These are phyloP conservation scores for Nesoenas mayeri DNA, from an alignment of 2,113 vertebrate genomes.

Conservation along the genomic window DNA sequence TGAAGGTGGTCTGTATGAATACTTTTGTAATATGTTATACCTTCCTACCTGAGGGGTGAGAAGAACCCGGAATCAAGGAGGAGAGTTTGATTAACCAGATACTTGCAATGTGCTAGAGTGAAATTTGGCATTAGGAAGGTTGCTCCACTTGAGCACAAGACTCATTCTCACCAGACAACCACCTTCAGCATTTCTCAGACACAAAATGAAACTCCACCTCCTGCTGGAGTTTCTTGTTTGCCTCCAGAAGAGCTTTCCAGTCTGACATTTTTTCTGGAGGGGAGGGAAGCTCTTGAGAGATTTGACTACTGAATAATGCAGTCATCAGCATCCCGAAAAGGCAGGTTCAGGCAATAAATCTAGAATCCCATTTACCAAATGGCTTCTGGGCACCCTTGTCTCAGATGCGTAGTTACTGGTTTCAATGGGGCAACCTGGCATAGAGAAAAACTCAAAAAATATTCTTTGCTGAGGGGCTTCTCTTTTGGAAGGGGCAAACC, in stretches of 20 bases:
- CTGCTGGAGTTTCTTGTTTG: background rate
- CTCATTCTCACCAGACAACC: slow-evolving; percentile 18
- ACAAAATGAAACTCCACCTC: background rate
- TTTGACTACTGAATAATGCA: slow-evolving; percentile 24
- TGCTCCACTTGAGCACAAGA: background rate
- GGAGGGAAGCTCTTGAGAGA: slow-evolving; percentile 13
- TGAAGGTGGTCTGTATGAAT: background rate
- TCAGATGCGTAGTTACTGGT: background rate
- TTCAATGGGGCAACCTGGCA: background rate
- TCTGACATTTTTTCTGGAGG: slow-evolving; percentile 37
- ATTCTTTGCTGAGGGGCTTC: background rate
- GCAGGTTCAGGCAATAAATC: slow-evolving; percentile 56
- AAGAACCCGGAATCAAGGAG: background rate
- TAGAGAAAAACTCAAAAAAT: background rate
- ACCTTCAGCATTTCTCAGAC: slow-evolving; percentile 24
- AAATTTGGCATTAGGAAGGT: background rate
- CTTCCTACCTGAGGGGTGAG: background rate
- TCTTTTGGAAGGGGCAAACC: background rate
- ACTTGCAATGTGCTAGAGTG: background rate
- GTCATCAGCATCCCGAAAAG: slow-evolving; percentile 26
- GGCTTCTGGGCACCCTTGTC: slow-evolving; percentile 29
- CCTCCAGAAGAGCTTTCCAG: slow-evolving; percentile 33
- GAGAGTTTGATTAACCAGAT: background rate
- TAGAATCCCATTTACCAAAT: background rate
- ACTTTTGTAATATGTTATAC: background rate